A percentile compares a stretch with the other conserved stretches of the same genome.
phyloP scores from a whole-genome alignment of 2,888 invertebrate species.

The Frankliniella fusca region DNA sequence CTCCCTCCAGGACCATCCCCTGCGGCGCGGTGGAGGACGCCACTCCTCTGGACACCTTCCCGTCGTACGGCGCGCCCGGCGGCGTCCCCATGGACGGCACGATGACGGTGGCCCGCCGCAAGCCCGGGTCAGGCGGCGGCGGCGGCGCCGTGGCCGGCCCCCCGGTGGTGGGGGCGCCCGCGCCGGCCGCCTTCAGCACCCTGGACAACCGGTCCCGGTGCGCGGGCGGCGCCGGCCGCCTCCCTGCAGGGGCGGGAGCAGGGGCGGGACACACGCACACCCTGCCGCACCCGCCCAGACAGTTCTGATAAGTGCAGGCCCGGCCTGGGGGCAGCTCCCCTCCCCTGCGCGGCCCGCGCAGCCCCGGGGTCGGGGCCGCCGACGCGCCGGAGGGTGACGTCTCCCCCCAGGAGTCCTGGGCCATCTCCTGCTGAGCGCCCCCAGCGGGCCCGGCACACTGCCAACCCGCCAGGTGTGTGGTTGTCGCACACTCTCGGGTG shows the following conservation, averaged over 20 bases:
- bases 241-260: no score
- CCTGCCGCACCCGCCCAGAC: conserved; percentile 9
- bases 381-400: not conserved
- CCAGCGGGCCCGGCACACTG: no score
- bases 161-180: not conserved
- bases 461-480: no score
- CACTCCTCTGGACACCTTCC: conserved; percentile 9
- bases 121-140: not conserved
- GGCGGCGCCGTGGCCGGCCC: not conserved
- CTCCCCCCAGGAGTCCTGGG: conserved; percentile 20
- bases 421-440: conserved; percentile 3
- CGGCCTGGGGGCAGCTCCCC: not conserved
- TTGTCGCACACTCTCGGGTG: no score
- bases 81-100: not conserved
- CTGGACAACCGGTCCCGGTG: conserved; percentile 18
- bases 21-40: conserved; percentile 20
- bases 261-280: not conserved
- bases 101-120: conserved; percentile 14
- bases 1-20: conserved; percentile 7
- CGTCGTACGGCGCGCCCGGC: not conserved
- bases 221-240: not conserved
- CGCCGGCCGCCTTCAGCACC: conserved; percentile 11
- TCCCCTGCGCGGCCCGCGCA: not conserved
- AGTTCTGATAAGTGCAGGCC: conserved; percentile 18
- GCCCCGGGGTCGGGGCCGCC: not conserved